Evolutionary conservation across 1,140 invertebrate genomes (phyloP).

Genomic region (Aphis craccivora): DNA sequence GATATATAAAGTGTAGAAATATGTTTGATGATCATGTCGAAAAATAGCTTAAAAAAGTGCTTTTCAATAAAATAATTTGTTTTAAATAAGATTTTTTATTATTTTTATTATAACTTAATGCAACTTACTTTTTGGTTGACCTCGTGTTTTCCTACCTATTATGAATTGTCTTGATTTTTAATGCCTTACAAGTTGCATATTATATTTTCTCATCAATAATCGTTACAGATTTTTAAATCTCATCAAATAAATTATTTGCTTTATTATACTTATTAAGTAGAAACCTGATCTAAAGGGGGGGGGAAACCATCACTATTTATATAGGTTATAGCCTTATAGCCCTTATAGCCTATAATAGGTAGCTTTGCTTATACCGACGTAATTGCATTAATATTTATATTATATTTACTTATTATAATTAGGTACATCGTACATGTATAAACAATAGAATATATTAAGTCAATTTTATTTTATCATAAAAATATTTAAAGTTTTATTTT

Average conservation of each 20-base stretch:
- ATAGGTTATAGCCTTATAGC: too few relatives aligned
- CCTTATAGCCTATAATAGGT: too few relatives aligned
- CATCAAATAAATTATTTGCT: too few relatives aligned
- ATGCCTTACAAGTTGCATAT: too few relatives aligned
- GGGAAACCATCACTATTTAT: too few relatives aligned
- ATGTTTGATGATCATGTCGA: constrained; percentile 58
- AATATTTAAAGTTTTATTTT: background rate
- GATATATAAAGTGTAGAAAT: constrained; percentile 60
- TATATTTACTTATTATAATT: background rate
- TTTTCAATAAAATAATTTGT: background rate
- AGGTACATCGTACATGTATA: background rate
- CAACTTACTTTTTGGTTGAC: background rate
- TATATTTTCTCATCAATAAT: too few relatives aligned
- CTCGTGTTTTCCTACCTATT: too few relatives aligned
- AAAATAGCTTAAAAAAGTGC: background rate
- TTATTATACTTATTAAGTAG: too few relatives aligned
- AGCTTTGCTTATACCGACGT: background rate
- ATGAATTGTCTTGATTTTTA: too few relatives aligned
- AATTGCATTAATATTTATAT: background rate
- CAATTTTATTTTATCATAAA: background rate
- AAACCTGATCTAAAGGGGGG: too few relatives aligned
- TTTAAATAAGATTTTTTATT: background rate
- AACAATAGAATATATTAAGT: background rate
- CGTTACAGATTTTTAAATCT: too few relatives aligned
- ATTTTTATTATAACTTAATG: background rate